Percentiles rank a stretch among this genome's conserved stretches.
phyloP scores from a whole-genome alignment of 2,888 invertebrate species.

The Hemicrepidius hirtus region DNA sequence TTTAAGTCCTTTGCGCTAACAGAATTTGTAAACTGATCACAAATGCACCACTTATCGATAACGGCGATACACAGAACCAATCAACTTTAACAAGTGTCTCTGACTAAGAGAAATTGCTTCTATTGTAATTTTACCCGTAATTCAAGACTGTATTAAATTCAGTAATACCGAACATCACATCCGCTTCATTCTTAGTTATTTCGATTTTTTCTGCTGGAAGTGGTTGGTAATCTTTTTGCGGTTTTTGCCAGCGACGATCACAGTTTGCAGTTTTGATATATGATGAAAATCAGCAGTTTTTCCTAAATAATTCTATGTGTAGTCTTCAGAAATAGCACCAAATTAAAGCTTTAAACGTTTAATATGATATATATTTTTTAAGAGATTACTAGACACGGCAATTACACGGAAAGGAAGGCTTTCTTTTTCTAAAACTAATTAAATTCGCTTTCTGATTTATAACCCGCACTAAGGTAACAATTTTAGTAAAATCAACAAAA shows the following conservation, averaged over 20 bases:
- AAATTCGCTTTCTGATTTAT: background rate
- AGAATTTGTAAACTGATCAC: conserved; percentile 20
- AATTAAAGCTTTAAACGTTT: conserved; percentile 43
- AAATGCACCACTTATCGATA: conserved; percentile 21
- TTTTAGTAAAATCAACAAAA: background rate
- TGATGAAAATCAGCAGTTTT: conserved; percentile 11
- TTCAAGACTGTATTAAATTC: conserved; percentile 17
- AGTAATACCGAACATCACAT: conserved; percentile 36
- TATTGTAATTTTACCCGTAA: conserved; percentile 36
- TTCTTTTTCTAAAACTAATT: background rate
- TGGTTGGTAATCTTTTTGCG: conserved; percentile 42
- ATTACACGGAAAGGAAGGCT: background rate
- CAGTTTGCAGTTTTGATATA: conserved; percentile 39
- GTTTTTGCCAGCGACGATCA: conserved; percentile 44
- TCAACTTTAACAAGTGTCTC: conserved; percentile 20
- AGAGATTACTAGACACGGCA: background rate
- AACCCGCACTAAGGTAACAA: background rate
- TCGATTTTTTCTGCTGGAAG: conserved; percentile 41
- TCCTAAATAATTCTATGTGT: background rate
- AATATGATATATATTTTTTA: conserved; percentile 1
- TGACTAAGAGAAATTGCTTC: conserved; percentile 15
- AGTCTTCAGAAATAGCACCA: conserved; percentile 42
- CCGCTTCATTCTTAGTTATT: conserved; percentile 26
- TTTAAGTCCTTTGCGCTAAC: conserved; percentile 1
- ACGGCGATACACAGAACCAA: conserved; percentile 6